Conservation (phyloP, 1,140 invertebrate species). For the Lethrus apterus region DNA sequence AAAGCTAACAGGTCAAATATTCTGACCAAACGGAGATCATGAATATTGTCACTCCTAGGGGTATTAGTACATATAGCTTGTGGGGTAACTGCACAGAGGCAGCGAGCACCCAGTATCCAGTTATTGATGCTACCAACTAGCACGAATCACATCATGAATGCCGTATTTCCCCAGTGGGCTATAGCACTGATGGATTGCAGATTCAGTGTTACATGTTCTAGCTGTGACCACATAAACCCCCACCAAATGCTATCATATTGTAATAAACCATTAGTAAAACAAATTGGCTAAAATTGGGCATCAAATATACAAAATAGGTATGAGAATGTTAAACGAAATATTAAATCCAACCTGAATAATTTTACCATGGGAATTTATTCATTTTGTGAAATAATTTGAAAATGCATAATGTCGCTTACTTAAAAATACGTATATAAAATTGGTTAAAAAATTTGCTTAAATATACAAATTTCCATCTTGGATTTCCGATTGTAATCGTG, state of each 20-base stretch:
- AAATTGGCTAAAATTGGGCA: background rate
- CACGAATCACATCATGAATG: constrained; percentile 37
- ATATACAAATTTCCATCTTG: no score
- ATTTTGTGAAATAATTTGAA: constrained; percentile 7
- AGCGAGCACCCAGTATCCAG: constrained; percentile 20
- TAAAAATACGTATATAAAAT: no score
- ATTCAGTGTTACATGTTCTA: constrained; percentile 24
- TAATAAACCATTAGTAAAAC: background rate
- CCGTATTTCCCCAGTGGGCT: constrained; percentile 34
- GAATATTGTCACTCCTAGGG: constrained; percentile 24
- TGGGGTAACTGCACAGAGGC: constrained; percentile 25
- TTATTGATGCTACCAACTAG: constrained; percentile 35
- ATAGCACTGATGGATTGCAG: constrained; percentile 34
- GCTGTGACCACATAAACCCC: background rate
- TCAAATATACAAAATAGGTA: no score
- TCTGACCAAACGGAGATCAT: constrained; percentile 13
- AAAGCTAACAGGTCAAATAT: no score
- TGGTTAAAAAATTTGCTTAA: no score
- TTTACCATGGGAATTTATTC: background rate
- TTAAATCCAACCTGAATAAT: background rate
- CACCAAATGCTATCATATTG: constrained; percentile 3
- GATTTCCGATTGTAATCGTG: no score
- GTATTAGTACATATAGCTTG: constrained; percentile 28
- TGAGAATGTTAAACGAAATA: background rate
- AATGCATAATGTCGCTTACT: no score